Evolutionary conservation across 2,888 invertebrate genomes (phyloP), one percentile per base, ranked within the genome.

Genomic region (Pristionchus fissidentatus): DNA sequence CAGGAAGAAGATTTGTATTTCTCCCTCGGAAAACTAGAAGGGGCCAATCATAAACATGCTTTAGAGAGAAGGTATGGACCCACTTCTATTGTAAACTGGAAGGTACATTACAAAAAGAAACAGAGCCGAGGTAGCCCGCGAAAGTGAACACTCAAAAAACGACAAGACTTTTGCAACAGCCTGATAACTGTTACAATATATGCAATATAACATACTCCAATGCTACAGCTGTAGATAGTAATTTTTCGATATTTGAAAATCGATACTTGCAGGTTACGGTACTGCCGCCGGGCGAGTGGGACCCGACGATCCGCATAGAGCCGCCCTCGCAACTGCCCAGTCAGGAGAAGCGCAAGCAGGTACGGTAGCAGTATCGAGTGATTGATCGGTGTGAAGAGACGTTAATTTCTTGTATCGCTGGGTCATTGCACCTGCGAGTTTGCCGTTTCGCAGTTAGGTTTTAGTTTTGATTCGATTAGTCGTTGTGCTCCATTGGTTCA

Each of bases 221-320:
- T n/a, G n/a, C n/a, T n/a, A n/a, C n/a, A n/a, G n/a, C n/a, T n/a
- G n/a, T n/a, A n/a, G n/a, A n/a, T n/a, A n/a, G n/a, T n/a, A 46
- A 46, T 46, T 46, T 46, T 46, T 15, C n/a, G n/a, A 55, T 62
- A 13, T 29, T 62, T 13, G 8, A 29, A 8, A 49, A 32, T 77
- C 75, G 49, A 46, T 41, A 32, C 41, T 7, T 41, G 38, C 85
- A 88, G 78, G 97, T 97, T 0, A 97, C 97, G 73, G 97, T 98
- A 83, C 94, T 98, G 89, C 98, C 98, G 32, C 98, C 98, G 0
- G 97, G 97, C 26, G 97, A 98, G 94, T 93, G 93, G 93, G 93
- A 93, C 87, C 93, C 93, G 13, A 91, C 91, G 60, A 94, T 94
- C 81, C 90, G 93, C 82, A 93, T 93, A 83, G 93, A 93, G 84